These are phyloP conservation scores for Columba livia DNA, from an alignment of 2,113 vertebrate species.

Conservation along the genomic window DNA sequence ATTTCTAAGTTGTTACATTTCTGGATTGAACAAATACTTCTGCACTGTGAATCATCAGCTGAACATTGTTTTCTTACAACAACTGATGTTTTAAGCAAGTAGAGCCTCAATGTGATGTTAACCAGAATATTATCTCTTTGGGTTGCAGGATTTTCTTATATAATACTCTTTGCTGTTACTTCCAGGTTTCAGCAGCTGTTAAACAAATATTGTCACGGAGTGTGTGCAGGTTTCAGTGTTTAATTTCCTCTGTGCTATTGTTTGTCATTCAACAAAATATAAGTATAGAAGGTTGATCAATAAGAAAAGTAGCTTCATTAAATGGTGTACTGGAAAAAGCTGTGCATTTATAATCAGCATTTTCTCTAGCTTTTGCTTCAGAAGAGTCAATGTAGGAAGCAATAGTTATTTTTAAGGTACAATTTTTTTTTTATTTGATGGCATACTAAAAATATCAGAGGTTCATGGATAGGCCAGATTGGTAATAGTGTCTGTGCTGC, in stretches of 20 bases:
- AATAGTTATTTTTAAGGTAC: background rate
- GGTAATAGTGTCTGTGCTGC: background rate
- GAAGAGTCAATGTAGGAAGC: background rate
- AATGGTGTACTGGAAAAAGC: background rate
- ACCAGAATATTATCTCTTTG: constrained; percentile 72
- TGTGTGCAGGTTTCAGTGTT: constrained; percentile 47
- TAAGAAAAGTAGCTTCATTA: constrained; percentile 3
- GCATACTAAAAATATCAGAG: background rate
- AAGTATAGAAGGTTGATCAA: constrained; percentile 1
- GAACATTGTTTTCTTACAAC: constrained; percentile 23
- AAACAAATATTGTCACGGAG: constrained; percentile 55
- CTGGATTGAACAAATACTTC: constrained; percentile 32
- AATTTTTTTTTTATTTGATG: background rate
- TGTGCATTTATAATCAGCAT: rapidly evolving
- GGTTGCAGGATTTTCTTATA: constrained; percentile 68
- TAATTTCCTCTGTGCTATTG: constrained; percentile 25
- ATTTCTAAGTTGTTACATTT: background rate
- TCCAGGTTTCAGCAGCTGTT: constrained; percentile 65
- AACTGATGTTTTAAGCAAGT: constrained; percentile 27
- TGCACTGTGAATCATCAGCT: background rate
- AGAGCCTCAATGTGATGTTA: constrained; percentile 36
- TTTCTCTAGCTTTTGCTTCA: background rate
- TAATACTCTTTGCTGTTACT: constrained; percentile 51
- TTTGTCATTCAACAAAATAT: constrained; percentile 51
- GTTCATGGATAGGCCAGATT: background rate